Percentiles rank a stretch among this genome's conserved stretches.
These are phyloP conservation scores for Argyra leucocephala DNA, from an alignment of 2,888 invertebrate genomes.

Conservation along the genomic window DNA sequence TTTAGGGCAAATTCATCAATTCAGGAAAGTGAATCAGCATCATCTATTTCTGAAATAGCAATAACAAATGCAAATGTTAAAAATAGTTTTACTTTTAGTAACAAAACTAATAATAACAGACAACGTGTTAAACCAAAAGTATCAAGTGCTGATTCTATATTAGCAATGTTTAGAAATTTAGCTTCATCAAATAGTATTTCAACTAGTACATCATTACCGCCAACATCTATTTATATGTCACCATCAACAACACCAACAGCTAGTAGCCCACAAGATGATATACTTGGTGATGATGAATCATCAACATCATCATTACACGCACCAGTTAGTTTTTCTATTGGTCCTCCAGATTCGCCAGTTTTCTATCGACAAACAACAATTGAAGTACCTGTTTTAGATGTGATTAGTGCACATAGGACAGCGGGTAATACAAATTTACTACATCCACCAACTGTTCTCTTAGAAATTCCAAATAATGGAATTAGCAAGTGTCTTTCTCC, in stretches of 20 bases:
- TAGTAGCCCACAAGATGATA: conserved; percentile 65
- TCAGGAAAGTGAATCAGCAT: conserved; percentile 61
- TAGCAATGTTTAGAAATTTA: conserved; percentile 69
- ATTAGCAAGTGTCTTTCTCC: conserved; percentile 71
- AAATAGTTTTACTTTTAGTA: conserved; percentile 34
- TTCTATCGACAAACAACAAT: conserved; percentile 45
- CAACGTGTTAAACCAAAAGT: conserved; percentile 51
- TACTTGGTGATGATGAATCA: conserved; percentile 59
- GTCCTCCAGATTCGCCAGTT: conserved; percentile 55
- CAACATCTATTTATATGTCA: conserved; percentile 54
- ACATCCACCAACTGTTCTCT: conserved; percentile 64
- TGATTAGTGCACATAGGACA: conserved; percentile 56
- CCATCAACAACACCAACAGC: conserved; percentile 64
- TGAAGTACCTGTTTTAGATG: conserved; percentile 57
- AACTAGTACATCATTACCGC: conserved; percentile 36
- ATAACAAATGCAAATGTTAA: conserved; percentile 44
- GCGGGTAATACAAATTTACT: conserved; percentile 48
- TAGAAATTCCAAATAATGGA: conserved; percentile 59
- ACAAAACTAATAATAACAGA: conserved; percentile 28
- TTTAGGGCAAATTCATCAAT: conserved; percentile 50
- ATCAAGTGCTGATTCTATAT: conserved; percentile 67
- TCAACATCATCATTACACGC: conserved; percentile 57
- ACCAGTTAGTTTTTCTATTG: conserved; percentile 52
- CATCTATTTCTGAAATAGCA: conserved; percentile 62
- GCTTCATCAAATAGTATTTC: conserved; percentile 51